Conservation (phyloP, 2,113 vertebrate species). For the Anolis carolinensis region DNA sequence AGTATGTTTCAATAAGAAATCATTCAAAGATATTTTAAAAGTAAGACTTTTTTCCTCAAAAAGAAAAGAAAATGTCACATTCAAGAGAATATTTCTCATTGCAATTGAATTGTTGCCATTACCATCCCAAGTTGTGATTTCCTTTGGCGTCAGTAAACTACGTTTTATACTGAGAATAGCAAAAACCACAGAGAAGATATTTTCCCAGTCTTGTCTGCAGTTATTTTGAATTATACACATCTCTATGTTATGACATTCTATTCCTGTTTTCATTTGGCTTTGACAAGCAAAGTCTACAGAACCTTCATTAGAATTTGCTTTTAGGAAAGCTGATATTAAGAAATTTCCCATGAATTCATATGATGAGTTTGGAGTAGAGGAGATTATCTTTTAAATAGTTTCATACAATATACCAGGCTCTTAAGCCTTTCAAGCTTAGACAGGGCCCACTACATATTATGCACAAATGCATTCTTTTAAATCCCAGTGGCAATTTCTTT, state of each 20-base stretch:
- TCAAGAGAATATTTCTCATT: constrained; percentile 65
- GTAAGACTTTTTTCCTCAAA: constrained; percentile 57
- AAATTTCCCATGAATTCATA: constrained; percentile 61
- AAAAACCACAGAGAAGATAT: constrained; percentile 60
- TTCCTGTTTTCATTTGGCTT: constrained; percentile 64
- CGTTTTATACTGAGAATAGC: constrained; percentile 65
- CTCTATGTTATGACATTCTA: constrained; percentile 70
- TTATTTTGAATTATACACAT: constrained; percentile 68
- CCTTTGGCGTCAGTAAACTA: constrained; percentile 54
- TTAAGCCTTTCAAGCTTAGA: not conserved
- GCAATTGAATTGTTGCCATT: constrained; percentile 57
- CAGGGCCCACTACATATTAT: not conserved
- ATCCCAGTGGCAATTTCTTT: not conserved
- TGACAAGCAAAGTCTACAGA: constrained; percentile 61
- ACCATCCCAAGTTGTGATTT: constrained; percentile 50
- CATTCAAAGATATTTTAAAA: constrained; percentile 60
- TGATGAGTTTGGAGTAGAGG: constrained; percentile 39
- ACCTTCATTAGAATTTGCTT: constrained; percentile 50
- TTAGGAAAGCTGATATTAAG: constrained; percentile 35
- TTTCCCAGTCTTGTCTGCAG: constrained; percentile 69
- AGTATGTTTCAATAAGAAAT: constrained; percentile 47
- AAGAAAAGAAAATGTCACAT: constrained; percentile 38
- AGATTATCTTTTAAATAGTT: constrained; percentile 20
- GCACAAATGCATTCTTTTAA: not conserved
- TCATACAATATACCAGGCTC: constrained; percentile 10